Base-by-base conservation (phyloP, 2,888 invertebrate genomes). In the Diplazon laetatorius region DNA sequence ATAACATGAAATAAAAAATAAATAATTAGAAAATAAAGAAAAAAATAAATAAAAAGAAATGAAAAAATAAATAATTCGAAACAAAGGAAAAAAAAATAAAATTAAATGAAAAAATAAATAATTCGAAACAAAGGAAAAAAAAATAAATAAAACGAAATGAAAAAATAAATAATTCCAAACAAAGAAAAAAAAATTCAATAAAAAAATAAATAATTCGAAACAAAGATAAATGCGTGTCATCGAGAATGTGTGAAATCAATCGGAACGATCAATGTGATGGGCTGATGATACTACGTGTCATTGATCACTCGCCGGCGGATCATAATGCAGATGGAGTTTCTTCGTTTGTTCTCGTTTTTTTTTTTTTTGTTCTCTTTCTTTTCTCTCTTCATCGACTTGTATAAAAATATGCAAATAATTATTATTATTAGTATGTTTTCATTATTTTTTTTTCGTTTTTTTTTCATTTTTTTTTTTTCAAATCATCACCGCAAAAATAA, bases 381-480 rank as follows among this genome's bases (percentile, higher is more conserved):
- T 75, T 55, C 72, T 30, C 48, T 71, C 68, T 71, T 60, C 74
- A 82, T 80, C 82, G 80, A 78, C 71, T 80, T 82, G 84, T 87
- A 87, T 85, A 86, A 87, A 87, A 87, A 87, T 87, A 87, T 87
- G 87, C 84, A 86, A 87, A 87, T 83, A 83, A 86, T n/a, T n/a
- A n/a, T n/a, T n/a, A n/a, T n/a, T n/a, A n/a, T n/a, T n/a, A n/a
- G n/a, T n/a, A n/a, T n/a, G n/a, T n/a, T n/a, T n/a, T n/a, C n/a
- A n/a, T n/a, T n/a, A n/a, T n/a, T n/a, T n/a, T n/a, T n/a, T n/a
- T n/a, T n/a, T n/a, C n/a, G n/a, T n/a, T n/a, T n/a, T n/a, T n/a
- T n/a, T n/a, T n/a, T n/a, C n/a, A n/a, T n/a, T n/a, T n/a, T n/a
- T 82, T 82, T 84, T 80, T 84, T 82, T 84, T 80, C 83, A 82